Conservation (phyloP, 2,888 invertebrate species). For the Panopea generosa region DNA sequence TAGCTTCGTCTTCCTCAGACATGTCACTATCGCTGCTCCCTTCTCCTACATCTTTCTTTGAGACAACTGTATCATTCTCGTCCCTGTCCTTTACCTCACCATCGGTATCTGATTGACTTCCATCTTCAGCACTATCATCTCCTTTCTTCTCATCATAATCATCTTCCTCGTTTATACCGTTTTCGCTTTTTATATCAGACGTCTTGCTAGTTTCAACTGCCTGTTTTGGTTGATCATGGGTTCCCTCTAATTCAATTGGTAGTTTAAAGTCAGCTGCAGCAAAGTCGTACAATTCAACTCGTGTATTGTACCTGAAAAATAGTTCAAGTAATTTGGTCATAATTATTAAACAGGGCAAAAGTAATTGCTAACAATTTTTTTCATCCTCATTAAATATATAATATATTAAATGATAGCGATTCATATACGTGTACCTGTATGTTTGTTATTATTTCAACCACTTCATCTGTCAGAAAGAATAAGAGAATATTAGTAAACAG, state of each 20-base stretch:
- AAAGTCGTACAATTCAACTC: conserved; percentile 5
- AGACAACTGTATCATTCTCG: background rate
- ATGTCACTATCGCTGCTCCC: background rate
- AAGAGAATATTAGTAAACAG: no score
- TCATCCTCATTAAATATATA: no score
- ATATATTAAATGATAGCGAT: no score
- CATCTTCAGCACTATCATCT: background rate
- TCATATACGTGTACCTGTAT: no score
- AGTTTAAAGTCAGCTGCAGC: conserved; percentile 4
- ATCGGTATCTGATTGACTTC: background rate
- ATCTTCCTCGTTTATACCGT: background rate
- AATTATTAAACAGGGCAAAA: no score
- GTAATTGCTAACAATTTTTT: no score
- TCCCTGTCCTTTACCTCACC: background rate
- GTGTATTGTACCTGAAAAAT: conserved; percentile 14
- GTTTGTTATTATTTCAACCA: no score
- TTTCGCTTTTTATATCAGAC: background rate
- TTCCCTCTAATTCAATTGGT: background rate
- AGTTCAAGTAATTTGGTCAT: no score
- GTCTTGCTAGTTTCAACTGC: background rate
- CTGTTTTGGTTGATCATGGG: background rate
- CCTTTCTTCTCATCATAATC: background rate
- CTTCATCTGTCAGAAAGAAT: no score
- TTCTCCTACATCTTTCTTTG: conserved; percentile 5
- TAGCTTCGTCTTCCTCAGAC: conserved; percentile 1